Percentiles rank a stretch among this genome's conserved stretches.
Conservation (phyloP, 2,797 vertebrate species). For the Graptemys geographica region DNA sequence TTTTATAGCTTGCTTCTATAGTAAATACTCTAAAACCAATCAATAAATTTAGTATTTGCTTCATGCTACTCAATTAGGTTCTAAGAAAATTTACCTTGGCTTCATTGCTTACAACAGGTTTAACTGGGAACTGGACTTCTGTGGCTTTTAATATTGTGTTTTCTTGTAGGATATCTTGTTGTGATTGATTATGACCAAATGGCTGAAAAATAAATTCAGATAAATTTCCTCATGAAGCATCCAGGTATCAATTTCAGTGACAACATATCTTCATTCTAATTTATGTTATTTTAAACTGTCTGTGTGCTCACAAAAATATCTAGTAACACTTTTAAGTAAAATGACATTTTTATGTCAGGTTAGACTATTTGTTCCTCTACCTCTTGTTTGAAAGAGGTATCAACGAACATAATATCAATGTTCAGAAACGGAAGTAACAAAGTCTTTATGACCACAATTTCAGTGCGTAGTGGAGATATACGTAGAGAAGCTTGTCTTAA, state of each 20-base stretch:
- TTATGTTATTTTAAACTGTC: constrained; percentile 4
- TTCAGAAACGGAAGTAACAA: not conserved
- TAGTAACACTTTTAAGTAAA: not conserved
- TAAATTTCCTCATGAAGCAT: constrained; percentile 40
- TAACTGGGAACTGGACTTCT: constrained; percentile 98
- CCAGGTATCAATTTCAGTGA: constrained; percentile 35
- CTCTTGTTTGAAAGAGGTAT: not conserved
- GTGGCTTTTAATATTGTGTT: constrained; percentile 99
- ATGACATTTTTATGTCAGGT: not conserved
- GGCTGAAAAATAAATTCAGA: constrained; percentile 85
- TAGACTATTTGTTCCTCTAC: not conserved
- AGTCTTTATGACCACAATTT: not conserved
- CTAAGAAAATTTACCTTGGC: constrained; percentile 89
- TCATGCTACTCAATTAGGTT: not conserved
- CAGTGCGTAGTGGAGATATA: not conserved
- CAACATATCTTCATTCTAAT: not conserved
- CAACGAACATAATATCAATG: not conserved
- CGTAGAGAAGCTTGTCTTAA: not conserved
- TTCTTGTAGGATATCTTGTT: constrained; percentile 99
- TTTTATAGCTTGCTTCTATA: constrained; percentile 11
- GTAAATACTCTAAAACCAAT: not conserved
- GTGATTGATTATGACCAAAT: constrained; percentile 99
- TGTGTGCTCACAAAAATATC: constrained; percentile 25
- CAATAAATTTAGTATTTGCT: not conserved
- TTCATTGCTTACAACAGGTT: constrained; percentile 98